Conservation (phyloP, 2,797 vertebrate species). For the Orientallactaga sibirica region DNA sequence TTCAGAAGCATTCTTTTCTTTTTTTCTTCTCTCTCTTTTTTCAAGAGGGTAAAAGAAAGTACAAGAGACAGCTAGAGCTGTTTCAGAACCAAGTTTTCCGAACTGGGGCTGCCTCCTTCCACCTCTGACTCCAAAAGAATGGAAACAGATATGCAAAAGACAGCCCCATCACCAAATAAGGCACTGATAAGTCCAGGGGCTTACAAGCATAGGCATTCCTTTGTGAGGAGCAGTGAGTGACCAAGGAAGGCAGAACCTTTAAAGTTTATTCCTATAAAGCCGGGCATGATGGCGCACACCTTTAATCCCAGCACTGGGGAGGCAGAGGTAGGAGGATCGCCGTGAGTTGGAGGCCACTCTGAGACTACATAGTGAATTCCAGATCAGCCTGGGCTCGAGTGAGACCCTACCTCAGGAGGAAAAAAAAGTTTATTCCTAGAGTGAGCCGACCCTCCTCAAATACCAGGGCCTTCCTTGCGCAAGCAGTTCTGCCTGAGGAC, state of each 20-base stretch:
- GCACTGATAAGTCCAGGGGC: slow-evolving; percentile 16
- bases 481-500: not conserved
- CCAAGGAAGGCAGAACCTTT: not conserved
- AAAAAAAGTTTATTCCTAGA: not conserved
- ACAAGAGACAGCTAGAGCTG: not conserved
- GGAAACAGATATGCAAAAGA: slow-evolving; percentile 59
- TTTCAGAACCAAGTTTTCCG: slow-evolving; percentile 50
- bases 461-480: not conserved
- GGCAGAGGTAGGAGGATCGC: too few relatives aligned
- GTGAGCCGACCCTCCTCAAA: not conserved
- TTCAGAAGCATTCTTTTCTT: not conserved
- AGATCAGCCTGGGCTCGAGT: too few relatives aligned
- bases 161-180: slow-evolving; percentile 54
- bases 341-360: too few relatives aligned
- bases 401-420: too few relatives aligned
- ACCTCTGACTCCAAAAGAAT: slow-evolving; percentile 66
- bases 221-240: slow-evolving; percentile 29
- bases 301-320: too few relatives aligned
- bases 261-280: not conserved
- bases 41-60: not conserved
- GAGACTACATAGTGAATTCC: too few relatives aligned
- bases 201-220: slow-evolving; percentile 22
- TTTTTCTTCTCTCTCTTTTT: not conserved
- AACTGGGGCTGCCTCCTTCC: slow-evolving; percentile 25
- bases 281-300: too few relatives aligned